Percentiles rank a stretch among this genome's conserved stretches.
Conservation (phyloP, 2,797 vertebrate genomes). For the Okamejei kenojei region DNA sequence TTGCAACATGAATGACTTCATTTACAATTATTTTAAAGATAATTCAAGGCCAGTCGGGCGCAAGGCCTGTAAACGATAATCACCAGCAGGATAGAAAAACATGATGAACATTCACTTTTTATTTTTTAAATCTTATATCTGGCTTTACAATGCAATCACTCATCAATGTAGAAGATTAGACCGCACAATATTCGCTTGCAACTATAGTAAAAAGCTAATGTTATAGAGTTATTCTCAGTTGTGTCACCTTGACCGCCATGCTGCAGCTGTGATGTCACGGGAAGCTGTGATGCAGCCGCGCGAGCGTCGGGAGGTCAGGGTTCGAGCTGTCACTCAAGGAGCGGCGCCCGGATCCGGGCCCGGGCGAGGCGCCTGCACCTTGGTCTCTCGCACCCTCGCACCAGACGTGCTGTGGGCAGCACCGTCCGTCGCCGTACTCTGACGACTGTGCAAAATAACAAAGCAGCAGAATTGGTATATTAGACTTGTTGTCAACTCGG, state of each 20-base stretch:
- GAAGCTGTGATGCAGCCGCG: not conserved
- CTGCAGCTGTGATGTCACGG: slow-evolving; percentile 70
- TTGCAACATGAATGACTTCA: not conserved
- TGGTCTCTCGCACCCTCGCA: slow-evolving; percentile 48
- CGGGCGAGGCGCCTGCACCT: slow-evolving; percentile 49
- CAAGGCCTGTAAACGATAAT: slow-evolving; percentile 1
- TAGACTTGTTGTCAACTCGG: too few species aligned
- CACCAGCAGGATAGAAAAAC: not conserved
- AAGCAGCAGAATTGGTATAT: not conserved
- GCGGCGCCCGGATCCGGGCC: too few species aligned
- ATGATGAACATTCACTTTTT: too few species aligned
- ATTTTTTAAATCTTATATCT: not conserved
- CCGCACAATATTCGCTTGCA: not conserved
- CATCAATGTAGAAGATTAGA: not conserved
- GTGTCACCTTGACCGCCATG: slow-evolving; percentile 98
- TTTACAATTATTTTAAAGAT: not conserved
- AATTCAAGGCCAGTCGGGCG: slow-evolving; percentile 21
- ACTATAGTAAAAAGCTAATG: not conserved
- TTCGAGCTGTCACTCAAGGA: not conserved
- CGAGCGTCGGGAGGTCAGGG: not conserved
- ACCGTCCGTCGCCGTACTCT: slow-evolving; percentile 30
- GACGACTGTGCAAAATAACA: not conserved
- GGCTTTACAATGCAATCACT: not conserved
- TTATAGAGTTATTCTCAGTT: not conserved
- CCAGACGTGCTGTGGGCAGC: not conserved